These are phyloP conservation scores for Tetramorium alpestre DNA, from an alignment of 1,140 invertebrate genomes.

Conservation along the genomic window DNA sequence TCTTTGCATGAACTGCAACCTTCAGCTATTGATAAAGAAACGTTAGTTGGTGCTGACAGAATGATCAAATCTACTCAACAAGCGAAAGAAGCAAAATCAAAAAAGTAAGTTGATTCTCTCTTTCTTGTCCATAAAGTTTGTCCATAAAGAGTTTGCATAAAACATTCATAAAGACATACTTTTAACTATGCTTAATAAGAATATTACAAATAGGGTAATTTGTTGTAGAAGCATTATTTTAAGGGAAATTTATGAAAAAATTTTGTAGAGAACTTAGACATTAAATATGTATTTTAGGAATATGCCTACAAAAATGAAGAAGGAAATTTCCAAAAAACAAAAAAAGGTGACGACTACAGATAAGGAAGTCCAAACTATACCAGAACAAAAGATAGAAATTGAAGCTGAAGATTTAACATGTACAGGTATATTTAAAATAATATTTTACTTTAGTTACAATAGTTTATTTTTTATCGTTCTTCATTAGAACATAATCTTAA, in stretches of 20 bases:
- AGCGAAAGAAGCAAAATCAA: conserved; percentile 69
- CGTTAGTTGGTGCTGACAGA: conserved; percentile 87
- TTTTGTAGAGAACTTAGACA: not conserved
- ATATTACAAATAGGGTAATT: not conserved
- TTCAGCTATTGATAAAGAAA: conserved; percentile 88
- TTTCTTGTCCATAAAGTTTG: not conserved
- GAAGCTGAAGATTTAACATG: conserved; percentile 88
- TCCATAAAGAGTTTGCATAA: not conserved
- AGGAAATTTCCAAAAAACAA: conserved; percentile 70
- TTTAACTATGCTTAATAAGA: not conserved
- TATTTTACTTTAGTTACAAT: not conserved
- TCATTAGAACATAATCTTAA: too few relatives aligned
- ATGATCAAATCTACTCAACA: conserved; percentile 74
- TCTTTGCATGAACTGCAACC: conserved; percentile 88
- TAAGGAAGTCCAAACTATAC: conserved; percentile 86
- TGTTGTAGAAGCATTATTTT: not conserved
- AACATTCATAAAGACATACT: not conserved
- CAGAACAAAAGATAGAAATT: conserved; percentile 85
- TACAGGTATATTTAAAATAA: conserved; percentile 78
- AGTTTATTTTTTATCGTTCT: too few relatives aligned
- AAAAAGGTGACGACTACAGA: conserved; percentile 83
- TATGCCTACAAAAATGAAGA: conserved; percentile 67
- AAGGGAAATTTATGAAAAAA: not conserved
- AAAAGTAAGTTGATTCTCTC: conserved; percentile 75
- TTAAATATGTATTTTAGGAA: conserved; percentile 66